These are phyloP conservation scores for Danio albolineatus DNA, from an alignment of 2,797 vertebrate species.

Conservation along the genomic window DNA sequence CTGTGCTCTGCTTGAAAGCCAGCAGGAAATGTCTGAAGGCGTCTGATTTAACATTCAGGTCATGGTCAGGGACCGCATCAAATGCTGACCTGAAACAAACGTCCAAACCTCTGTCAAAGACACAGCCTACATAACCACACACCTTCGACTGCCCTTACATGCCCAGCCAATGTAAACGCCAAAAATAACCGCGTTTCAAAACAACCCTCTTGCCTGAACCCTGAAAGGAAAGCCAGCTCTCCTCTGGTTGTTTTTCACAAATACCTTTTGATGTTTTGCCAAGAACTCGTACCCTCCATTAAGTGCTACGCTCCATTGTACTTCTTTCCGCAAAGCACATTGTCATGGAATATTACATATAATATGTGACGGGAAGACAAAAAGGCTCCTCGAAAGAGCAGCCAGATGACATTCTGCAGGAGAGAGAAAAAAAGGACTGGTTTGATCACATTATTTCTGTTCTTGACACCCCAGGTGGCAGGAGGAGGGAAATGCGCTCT, in stretches of 20 bases:
- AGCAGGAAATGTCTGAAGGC: slow-evolving; percentile 40
- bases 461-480: slow-evolving; percentile 19
- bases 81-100: slow-evolving; percentile 45
- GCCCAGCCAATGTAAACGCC: background rate
- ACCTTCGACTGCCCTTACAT: slow-evolving; percentile 4
- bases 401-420: background rate
- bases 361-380: background rate
- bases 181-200: background rate
- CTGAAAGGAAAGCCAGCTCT: background rate
- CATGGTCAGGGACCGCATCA: slow-evolving; percentile 24
- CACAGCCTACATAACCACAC: slow-evolving; percentile 2
- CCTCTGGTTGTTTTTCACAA: background rate
- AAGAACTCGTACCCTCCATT: background rate
- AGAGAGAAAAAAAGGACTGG: background rate
- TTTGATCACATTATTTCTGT: slow-evolving; percentile 42
- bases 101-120: slow-evolving; percentile 24
- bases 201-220: background rate
- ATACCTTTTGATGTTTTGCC: background rate
- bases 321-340: slow-evolving; percentile 2
- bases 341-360: background rate
- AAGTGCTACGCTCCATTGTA: background rate
- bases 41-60: slow-evolving; percentile 23
- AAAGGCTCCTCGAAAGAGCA: background rate
- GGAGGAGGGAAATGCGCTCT: slow-evolving; percentile 4
- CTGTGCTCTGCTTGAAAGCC: slow-evolving; percentile 18